A percentile compares a stretch with the other conserved stretches of the same genome.
These are phyloP conservation scores for Pseudachorutes palmiensis DNA, from an alignment of 1,140 invertebrate genomes.

Conservation along the genomic window DNA sequence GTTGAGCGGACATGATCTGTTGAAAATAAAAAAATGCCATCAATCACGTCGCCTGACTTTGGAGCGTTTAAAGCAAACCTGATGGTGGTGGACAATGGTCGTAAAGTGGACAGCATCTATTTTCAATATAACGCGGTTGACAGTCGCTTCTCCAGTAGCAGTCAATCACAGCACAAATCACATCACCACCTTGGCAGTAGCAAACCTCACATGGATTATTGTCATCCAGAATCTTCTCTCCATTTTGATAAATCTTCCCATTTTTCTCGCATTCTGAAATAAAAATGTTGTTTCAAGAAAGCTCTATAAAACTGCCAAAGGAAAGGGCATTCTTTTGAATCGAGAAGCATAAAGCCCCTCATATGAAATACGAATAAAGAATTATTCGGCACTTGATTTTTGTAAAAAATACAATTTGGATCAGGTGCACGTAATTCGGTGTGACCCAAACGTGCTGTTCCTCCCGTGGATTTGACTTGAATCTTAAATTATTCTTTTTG, in stretches of 20 bases:
- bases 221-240: conserved; percentile 59
- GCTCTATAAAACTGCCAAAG: no score
- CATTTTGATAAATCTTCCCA: conserved; percentile 62
- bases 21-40: neutral
- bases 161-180: conserved; percentile 62
- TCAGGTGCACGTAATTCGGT: neutral
- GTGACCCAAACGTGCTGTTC: neutral
- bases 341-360: no score
- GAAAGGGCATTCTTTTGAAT: no score
- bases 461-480: neutral
- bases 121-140: conserved; percentile 49
- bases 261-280: conserved; percentile 63
- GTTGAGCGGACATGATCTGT: conserved; percentile 15
- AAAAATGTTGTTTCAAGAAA: no score
- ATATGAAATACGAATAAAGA: conserved; percentile 29
- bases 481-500: neutral
- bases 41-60: neutral
- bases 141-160: conserved; percentile 66
- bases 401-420: conserved; percentile 5
- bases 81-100: conserved; percentile 58
- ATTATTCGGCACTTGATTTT: conserved; percentile 9
- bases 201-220: conserved; percentile 65
- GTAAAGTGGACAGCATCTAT: conserved; percentile 64
- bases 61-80: conserved; percentile 14
- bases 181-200: conserved; percentile 66